Percentiles rank a stretch among this genome's conserved stretches.
phyloP scores from a whole-genome alignment of 2,888 invertebrate genomes.

The Serripes groenlandicus region DNA sequence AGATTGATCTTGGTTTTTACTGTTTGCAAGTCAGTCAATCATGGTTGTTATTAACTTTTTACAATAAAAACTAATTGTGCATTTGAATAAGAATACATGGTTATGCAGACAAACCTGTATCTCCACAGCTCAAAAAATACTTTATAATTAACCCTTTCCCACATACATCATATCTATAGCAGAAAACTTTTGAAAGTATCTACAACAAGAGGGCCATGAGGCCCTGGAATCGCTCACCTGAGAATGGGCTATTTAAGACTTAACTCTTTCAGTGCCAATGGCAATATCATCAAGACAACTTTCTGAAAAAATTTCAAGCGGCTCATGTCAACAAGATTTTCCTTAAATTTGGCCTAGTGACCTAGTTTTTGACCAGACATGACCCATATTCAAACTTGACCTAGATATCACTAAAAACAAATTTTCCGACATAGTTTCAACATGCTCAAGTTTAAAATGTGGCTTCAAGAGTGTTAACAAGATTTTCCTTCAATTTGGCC shows the following conservation, averaged over 20 bases:
- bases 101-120: too few relatives aligned
- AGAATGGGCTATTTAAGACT: too few relatives aligned
- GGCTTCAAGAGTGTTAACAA: not conserved
- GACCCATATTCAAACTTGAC: not conserved
- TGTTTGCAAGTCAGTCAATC: too few relatives aligned
- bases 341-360: not conserved
- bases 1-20: too few relatives aligned
- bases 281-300: not conserved
- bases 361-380: not conserved
- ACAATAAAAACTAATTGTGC: too few relatives aligned
- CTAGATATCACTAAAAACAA: not conserved
- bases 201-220: not conserved
- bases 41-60: too few relatives aligned
- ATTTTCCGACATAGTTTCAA: not conserved
- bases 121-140: too few relatives aligned
- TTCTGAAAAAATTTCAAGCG: not conserved
- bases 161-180: too few relatives aligned
- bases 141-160: too few relatives aligned
- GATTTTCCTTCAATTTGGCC: not conserved
- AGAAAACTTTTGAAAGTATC: too few relatives aligned
- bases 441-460: not conserved
- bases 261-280: not conserved
- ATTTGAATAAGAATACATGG: too few relatives aligned
- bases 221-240: not conserved
- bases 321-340: not conserved